Base-by-base conservation (phyloP, 2,113 vertebrate genomes). In the Gallinago undulata region DNA sequence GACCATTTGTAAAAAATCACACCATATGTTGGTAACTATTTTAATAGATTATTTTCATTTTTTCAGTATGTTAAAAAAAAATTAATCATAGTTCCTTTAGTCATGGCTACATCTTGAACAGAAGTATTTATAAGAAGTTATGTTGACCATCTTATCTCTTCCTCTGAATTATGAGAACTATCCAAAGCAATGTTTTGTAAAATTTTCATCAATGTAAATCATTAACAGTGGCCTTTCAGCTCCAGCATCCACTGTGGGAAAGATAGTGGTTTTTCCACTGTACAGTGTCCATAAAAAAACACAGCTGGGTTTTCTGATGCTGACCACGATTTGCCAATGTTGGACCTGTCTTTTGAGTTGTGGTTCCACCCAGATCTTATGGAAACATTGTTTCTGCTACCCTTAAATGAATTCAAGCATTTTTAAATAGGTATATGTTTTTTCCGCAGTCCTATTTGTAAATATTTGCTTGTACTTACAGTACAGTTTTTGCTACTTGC, bases 21-120 rank as follows among this genome's bases (percentile, higher is more conserved):
- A 69, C 86, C 94, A 59, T 94, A 91, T 93, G 80, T 47, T 78
- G 18, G 31, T 85, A 91, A 72, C 89, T 79, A 73, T 89, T 95
- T 96, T 93, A 82, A 89, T 89, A 39, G 67, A 55, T 60, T 70
- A 30, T 43, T 87, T 66, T 72, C 53, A 79, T 2, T 47, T 87
- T 87, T 78, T 37, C 21, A 48, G 3, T 68, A 8, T 69, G 31
- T 47, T 76, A 9, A 55, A 89, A 89, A 89, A 82, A 67, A 73
- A 75, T 25, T 25, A 28, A 16, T 56, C 41, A 11, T 43, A 41
- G 13, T 64, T 79, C 12, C 15, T 66, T 73, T 80, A 64, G 56
- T 67, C 47, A 31, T 39, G 15, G 21, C 64, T 63, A 6, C 31
- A 13, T 88, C 15, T 39, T 18, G 2, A 82, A 7, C 43, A 80